Conservation (phyloP, 2,888 invertebrate genomes). For the Cheilosia urbana region DNA sequence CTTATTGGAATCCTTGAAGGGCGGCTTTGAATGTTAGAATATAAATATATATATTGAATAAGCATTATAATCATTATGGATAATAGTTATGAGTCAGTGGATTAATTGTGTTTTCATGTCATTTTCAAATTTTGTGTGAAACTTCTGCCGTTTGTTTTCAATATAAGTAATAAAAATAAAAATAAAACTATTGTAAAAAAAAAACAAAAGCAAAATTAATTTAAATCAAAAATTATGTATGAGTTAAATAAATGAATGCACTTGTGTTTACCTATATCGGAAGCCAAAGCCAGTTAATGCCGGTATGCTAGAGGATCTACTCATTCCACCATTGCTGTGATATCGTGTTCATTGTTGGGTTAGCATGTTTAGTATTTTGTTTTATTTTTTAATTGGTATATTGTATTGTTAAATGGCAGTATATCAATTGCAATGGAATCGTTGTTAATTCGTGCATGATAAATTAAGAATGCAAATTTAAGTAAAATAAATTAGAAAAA, state of each 20-base stretch:
- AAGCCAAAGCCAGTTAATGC: slow-evolving; percentile 86
- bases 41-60: slow-evolving; percentile 24
- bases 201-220: slow-evolving; percentile 69
- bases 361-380: slow-evolving; percentile 69
- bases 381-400: slow-evolving; percentile 34
- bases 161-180: slow-evolving; percentile 12
- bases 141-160: slow-evolving; percentile 7
- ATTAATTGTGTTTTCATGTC: slow-evolving; percentile 2
- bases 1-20: slow-evolving; percentile 84
- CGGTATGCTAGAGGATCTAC: slow-evolving; percentile 95
- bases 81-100: neutral
- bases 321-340: slow-evolving; percentile 89
- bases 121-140: slow-evolving; percentile 2
- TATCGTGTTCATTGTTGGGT: slow-evolving; percentile 77
- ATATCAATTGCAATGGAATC: slow-evolving; percentile 71
- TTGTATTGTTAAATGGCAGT: slow-evolving; percentile 62
- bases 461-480: slow-evolving; percentile 59
- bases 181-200: slow-evolving; percentile 41
- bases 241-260: slow-evolving; percentile 48
- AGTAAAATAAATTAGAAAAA: slow-evolving; percentile 59
- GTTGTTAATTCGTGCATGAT: slow-evolving; percentile 66
- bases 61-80: neutral
- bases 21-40: slow-evolving; percentile 77
- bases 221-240: slow-evolving; percentile 59
- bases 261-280: slow-evolving; percentile 82